Evolutionary conservation across 2,113 vertebrate species (phyloP).

Genomic region (Stomatorhinus ivindoensis): DNA sequence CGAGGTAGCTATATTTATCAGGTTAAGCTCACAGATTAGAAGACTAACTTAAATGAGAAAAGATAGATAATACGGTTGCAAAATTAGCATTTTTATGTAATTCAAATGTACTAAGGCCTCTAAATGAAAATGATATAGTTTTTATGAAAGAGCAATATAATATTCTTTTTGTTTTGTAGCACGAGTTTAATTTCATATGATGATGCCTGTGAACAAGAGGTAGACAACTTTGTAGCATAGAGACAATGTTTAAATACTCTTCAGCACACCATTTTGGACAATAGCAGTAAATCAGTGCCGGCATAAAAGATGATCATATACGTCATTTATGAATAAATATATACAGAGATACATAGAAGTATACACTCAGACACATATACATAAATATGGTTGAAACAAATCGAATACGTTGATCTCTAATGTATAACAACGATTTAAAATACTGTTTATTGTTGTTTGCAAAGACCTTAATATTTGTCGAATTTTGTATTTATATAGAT

Average conservation of each 20-base stretch:
- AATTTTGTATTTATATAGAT: constrained; percentile 73
- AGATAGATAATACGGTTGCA: constrained; percentile 22
- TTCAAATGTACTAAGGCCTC: constrained; percentile 50
- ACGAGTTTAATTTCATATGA: constrained; percentile 50
- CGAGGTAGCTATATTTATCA: constrained; percentile 11
- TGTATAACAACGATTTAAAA: constrained; percentile 63
- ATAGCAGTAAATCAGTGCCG: constrained; percentile 31
- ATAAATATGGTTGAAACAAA: constrained; percentile 42
- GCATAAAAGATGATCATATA: constrained; percentile 35
- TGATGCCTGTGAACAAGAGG: constrained; percentile 57
- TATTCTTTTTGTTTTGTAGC: constrained; percentile 52
- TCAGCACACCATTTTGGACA: constrained; percentile 38
- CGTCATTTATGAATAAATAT: constrained; percentile 31
- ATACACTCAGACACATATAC: constrained; percentile 25
- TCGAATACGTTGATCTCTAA: constrained; percentile 56
- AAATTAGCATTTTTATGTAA: constrained; percentile 39
- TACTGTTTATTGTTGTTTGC: constrained; percentile 63
- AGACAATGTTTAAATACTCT: constrained; percentile 56
- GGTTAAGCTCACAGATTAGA: constrained; percentile 6
- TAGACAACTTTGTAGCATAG: constrained; percentile 61
- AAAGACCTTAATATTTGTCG: constrained; percentile 63
- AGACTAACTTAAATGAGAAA: constrained; percentile 40
- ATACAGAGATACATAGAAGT: constrained; percentile 38
- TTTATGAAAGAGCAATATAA: constrained; percentile 63
- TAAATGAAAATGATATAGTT: constrained; percentile 47